Conservation (phyloP, 2,797 vertebrate species). For the Sebastolobus alascanus region DNA sequence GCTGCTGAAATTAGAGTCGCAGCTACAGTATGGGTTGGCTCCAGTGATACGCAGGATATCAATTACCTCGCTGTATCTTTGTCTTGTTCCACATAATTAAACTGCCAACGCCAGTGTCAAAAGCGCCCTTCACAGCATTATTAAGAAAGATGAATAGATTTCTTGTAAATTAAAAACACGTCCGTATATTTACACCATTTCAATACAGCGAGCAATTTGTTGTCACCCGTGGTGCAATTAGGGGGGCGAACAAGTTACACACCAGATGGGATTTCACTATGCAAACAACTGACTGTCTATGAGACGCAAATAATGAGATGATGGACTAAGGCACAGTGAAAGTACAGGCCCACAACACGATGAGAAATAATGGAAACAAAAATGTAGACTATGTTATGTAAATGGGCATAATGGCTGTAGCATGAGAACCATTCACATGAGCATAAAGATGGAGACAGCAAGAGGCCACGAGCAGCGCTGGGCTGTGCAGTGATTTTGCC, state of each 20-base stretch:
- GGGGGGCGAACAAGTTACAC: not conserved
- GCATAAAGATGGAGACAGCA: constrained; percentile 15
- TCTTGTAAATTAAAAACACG: constrained; percentile 43
- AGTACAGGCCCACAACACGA: not conserved
- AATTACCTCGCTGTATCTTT: constrained; percentile 51
- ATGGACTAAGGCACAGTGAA: constrained; percentile 28
- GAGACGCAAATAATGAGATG: constrained; percentile 23
- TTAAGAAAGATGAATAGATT: constrained; percentile 35
- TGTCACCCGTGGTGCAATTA: constrained; percentile 25
- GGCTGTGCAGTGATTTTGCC: not conserved
- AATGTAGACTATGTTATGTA: constrained; percentile 14
- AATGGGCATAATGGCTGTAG: constrained; percentile 18
- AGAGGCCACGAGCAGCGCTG: not conserved
- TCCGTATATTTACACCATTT: constrained; percentile 10
- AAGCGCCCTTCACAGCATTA: constrained; percentile 30
- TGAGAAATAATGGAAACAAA: constrained; percentile 32
- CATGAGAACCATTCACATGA: constrained; percentile 21
- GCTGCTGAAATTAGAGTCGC: constrained; percentile 52
- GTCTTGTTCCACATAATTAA: constrained; percentile 69
- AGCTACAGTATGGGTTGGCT: constrained; percentile 22
- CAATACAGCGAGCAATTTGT: constrained; percentile 32
- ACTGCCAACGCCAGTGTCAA: constrained; percentile 47
- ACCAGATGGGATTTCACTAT: constrained; percentile 10
- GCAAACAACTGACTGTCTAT: constrained; percentile 18
- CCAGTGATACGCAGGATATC: constrained; percentile 52